A percentile compares a stretch with the other conserved stretches of the same genome.
Evolutionary conservation across 2,797 vertebrate species (phyloP).

Genomic region (Epinephelus coioides): DNA sequence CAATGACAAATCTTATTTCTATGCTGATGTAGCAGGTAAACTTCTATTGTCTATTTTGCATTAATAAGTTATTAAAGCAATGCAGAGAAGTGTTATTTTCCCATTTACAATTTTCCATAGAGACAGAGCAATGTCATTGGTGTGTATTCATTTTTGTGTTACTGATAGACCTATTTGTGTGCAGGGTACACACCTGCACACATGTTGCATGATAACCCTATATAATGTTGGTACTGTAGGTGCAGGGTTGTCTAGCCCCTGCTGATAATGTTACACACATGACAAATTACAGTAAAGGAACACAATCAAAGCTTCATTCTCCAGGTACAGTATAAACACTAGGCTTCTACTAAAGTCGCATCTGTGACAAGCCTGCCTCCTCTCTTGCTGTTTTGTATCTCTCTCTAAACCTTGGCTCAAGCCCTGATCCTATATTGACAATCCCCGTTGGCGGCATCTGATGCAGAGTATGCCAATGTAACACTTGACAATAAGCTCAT

Average conservation of each 20-base stretch:
- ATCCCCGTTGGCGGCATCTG: not conserved
- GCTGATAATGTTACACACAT: slow-evolving; percentile 3
- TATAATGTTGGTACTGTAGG: not conserved
- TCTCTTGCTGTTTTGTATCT: not conserved
- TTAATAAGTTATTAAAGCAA: slow-evolving; percentile 32
- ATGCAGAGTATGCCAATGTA: slow-evolving; percentile 7
- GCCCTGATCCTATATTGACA: slow-evolving; percentile 28
- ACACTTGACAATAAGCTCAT: not conserved
- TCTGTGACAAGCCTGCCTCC: not conserved
- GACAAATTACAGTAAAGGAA: slow-evolving; percentile 6
- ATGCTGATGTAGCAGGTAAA: slow-evolving; percentile 3
- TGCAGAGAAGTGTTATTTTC: not conserved
- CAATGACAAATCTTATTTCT: slow-evolving; percentile 47
- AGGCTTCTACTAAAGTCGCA: too few relatives aligned
- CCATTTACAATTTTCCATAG: slow-evolving; percentile 10
- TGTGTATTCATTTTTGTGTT: not conserved
- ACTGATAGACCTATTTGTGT: not conserved
- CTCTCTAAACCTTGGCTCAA: slow-evolving; percentile 19
- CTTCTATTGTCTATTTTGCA: not conserved
- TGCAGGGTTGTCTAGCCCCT: slow-evolving; percentile 1
- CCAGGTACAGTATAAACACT: not conserved
- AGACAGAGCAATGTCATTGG: not conserved
- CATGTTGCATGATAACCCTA: too few relatives aligned
- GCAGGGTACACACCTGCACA: not conserved
- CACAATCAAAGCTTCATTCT: slow-evolving; percentile 6